Conservation (phyloP, 2,113 vertebrate species). For the Lipophrys pholis region DNA sequence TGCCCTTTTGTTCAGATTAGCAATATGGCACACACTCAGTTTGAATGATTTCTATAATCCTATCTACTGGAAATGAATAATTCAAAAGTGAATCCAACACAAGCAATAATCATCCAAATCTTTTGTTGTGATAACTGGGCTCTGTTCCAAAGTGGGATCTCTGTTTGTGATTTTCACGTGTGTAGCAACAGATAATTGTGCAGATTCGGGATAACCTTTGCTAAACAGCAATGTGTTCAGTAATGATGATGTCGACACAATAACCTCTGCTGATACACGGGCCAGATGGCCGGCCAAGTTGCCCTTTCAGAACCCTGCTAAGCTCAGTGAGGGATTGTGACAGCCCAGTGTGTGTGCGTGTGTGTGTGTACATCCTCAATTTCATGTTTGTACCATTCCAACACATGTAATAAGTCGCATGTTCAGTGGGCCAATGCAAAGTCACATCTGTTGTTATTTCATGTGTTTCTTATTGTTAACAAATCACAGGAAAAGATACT, state of each 20-base stretch:
- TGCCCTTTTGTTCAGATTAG: background rate
- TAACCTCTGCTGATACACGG: constrained; percentile 76
- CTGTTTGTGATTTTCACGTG: constrained; percentile 38
- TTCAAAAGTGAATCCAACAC: background rate
- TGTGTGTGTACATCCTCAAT: constrained; percentile 24
- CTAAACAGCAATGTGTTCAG: constrained; percentile 73
- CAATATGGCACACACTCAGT: background rate
- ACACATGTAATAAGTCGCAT: constrained; percentile 14
- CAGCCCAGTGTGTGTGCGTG: constrained; percentile 28
- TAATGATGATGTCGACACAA: constrained; percentile 82
- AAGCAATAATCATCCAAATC: background rate
- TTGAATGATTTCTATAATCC: constrained; percentile 3
- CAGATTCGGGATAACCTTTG: constrained; percentile 70
- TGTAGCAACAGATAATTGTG: constrained; percentile 61
- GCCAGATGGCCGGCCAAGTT: constrained; percentile 80
- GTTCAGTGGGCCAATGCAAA: constrained; percentile 12
- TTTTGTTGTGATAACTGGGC: background rate
- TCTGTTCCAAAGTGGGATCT: constrained; percentile 16
- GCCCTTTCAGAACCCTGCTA: constrained; percentile 77
- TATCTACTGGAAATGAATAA: too few relatives aligned
- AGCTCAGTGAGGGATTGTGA: constrained; percentile 65
- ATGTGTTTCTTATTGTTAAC: background rate
- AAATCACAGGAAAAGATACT: background rate
- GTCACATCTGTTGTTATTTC: background rate
- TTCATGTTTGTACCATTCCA: constrained; percentile 4